Conservation (phyloP, 2,797 vertebrate genomes). For the Chrysocyon brachyurus region DNA sequence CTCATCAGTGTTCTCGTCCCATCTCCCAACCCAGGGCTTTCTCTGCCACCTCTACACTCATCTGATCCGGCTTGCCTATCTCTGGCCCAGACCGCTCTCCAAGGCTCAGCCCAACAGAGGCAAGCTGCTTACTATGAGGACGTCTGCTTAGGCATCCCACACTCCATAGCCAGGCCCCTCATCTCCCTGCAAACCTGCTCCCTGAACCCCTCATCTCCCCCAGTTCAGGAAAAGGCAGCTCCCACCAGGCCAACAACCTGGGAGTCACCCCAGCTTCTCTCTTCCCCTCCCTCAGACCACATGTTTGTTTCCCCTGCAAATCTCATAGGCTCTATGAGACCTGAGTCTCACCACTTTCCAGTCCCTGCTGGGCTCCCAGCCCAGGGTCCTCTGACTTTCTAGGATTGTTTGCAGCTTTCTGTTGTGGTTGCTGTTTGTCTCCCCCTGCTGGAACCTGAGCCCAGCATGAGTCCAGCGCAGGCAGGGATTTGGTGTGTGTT, state of each 20-base stretch:
- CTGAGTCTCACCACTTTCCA: not conserved
- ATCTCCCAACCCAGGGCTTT: not conserved
- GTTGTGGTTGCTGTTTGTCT: not conserved
- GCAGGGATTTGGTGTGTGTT: not conserved
- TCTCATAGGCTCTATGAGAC: too few species aligned
- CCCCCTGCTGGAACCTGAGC: slow-evolving; percentile 40
- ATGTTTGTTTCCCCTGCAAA: not conserved
- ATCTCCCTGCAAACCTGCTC: not conserved
- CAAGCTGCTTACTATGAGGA: not conserved
- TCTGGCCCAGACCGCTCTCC: not conserved
- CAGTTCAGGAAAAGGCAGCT: not conserved
- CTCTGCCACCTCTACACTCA: not conserved
- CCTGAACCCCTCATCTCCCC: not conserved
- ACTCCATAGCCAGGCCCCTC: not conserved
- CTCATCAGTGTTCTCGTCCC: not conserved
- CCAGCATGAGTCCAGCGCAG: not conserved
- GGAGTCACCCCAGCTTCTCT: not conserved
- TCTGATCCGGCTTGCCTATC: too few species aligned
- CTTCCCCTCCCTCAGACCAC: not conserved
- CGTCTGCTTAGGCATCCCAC: not conserved
- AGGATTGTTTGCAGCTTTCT: not conserved
- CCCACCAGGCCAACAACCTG: not conserved
- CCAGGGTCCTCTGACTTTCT: not conserved
- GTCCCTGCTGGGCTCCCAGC: fast-evolving
- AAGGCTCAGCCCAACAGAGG: not conserved